A percentile compares a stretch with the other conserved stretches of the same genome.
phyloP scores from a whole-genome alignment of 1,140 invertebrate species.

The Dendroctonus valens region DNA sequence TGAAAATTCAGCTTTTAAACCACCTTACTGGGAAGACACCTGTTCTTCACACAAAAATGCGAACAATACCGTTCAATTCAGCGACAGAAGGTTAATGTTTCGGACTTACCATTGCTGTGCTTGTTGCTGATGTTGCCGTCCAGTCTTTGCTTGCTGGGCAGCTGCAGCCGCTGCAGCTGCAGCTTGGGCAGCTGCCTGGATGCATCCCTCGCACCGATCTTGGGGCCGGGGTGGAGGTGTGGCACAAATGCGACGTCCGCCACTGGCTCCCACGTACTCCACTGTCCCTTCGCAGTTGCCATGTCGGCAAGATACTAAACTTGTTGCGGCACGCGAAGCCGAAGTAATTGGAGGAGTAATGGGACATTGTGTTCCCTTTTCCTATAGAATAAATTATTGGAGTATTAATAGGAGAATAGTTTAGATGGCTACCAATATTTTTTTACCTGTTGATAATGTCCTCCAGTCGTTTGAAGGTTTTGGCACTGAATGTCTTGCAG shows the following conservation, averaged over 20 bases:
- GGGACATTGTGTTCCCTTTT: slow-evolving; percentile 47
- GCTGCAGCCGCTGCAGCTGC: slow-evolving; percentile 27
- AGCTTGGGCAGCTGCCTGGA: slow-evolving; percentile 42
- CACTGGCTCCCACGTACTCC: slow-evolving; percentile 59
- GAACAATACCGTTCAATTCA: no score
- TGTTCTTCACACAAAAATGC: no score
- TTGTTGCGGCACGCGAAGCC: neutral
- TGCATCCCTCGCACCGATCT: slow-evolving; percentile 45
- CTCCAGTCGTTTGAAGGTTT: slow-evolving; percentile 41
- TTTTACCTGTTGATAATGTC: slow-evolving; percentile 20
- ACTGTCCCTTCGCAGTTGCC: slow-evolving; percentile 49
- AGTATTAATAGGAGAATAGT: neutral
- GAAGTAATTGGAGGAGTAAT: slow-evolving; percentile 13
- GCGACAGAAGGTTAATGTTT: no score
- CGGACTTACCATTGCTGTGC: slow-evolving; percentile 20
- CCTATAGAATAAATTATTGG: slow-evolving; percentile 26
- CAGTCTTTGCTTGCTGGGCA: slow-evolving; percentile 5
- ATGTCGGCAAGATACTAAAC: slow-evolving; percentile 39
- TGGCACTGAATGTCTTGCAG: slow-evolving; percentile 49
- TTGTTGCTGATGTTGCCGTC: slow-evolving; percentile 4
- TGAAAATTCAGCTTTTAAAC: no score
- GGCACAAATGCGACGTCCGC: slow-evolving; percentile 58
- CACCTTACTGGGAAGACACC: no score
- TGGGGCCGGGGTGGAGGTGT: slow-evolving; percentile 56
- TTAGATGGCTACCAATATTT: neutral